These are phyloP conservation scores for Sylvilagus bachmani DNA, from an alignment of 2,113 vertebrate genomes.

Conservation along the genomic window DNA sequence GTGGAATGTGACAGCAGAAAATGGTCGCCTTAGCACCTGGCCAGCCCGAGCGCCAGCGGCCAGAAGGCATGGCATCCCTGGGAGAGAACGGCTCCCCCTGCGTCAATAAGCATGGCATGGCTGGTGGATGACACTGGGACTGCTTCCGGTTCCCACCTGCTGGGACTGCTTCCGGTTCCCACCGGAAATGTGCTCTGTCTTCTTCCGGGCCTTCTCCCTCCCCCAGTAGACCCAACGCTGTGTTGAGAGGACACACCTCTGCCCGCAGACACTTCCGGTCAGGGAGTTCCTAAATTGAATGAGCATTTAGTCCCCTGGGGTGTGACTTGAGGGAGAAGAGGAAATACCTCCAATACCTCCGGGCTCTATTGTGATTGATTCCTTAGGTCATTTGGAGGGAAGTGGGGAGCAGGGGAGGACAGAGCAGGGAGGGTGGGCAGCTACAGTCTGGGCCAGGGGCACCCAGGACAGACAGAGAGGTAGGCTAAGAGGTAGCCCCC, in stretches of 20 bases:
- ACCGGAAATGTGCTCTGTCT: no score
- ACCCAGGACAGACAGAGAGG: no score
- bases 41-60: background rate
- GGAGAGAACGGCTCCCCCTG: background rate
- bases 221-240: background rate
- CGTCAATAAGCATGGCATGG: no score
- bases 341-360: background rate
- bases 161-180: no score
- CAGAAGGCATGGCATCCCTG: background rate
- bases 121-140: no score
- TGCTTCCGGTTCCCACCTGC: no score
- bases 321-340: background rate
- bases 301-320: background rate
- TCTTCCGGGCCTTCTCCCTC: background rate
- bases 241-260: background rate
- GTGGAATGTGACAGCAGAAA: background rate
- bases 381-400: background rate
- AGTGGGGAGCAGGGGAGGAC: no score
- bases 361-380: background rate
- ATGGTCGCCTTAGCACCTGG: rapidly evolving
- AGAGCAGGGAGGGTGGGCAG: background rate
- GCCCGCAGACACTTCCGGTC: background rate
- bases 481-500: background rate
- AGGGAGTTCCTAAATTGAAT: background rate
- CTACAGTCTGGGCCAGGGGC: no score